A percentile compares a stretch with the other conserved stretches of the same genome.
Conservation (phyloP, 2,797 vertebrate species). For the Eremophila alpestris region DNA sequence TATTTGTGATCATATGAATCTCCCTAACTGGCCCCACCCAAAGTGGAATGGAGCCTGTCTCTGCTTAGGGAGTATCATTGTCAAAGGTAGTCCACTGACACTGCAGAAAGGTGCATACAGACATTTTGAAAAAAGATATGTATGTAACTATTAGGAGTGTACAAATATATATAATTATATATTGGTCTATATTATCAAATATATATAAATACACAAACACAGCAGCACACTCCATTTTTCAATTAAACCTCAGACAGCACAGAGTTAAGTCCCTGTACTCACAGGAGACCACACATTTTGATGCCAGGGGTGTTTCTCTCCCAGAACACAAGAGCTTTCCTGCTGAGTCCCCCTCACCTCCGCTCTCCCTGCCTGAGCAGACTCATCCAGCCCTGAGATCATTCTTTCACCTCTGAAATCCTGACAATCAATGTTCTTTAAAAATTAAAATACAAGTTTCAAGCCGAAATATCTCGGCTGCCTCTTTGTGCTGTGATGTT, state of each 20-base stretch:
- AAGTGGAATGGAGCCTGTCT: background rate
- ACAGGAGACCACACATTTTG: accelerated
- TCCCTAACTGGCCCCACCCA: background rate
- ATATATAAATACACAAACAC: background rate
- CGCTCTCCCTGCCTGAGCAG: background rate
- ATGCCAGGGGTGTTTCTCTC: accelerated
- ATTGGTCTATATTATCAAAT: accelerated
- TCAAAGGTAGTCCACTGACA: background rate
- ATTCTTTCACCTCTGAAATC: background rate
- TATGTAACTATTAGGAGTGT: background rate
- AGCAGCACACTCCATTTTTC: background rate
- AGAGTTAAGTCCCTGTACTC: background rate
- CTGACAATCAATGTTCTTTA: background rate
- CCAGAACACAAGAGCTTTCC: background rate
- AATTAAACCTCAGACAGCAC: background rate
- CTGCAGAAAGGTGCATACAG: background rate
- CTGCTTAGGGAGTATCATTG: background rate
- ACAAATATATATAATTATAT: background rate
- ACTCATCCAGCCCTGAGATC: background rate
- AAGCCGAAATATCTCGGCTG: background rate
- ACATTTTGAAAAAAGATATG: too few species aligned
- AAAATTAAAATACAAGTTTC: background rate
- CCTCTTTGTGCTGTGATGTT: background rate
- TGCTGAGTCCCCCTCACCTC: accelerated
- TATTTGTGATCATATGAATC: background rate